Percentiles rank a stretch among this genome's conserved stretches.
Conservation (phyloP, 2,797 vertebrate genomes). For the Microctenopoma lineatum region DNA sequence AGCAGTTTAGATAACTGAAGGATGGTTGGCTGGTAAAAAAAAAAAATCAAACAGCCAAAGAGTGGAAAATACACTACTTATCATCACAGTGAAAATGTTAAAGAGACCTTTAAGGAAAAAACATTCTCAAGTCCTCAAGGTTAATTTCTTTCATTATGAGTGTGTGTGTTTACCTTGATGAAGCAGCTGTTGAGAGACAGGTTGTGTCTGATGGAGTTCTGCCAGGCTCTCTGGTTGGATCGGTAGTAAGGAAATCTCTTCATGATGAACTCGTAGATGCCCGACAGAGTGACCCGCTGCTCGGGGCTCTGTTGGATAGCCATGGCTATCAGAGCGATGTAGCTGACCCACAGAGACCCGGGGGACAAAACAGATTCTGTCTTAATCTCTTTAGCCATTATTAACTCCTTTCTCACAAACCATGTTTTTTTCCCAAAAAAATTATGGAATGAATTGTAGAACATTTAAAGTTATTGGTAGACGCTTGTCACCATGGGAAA, state of each 20-base stretch:
- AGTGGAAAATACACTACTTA: background rate
- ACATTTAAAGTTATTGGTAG: too few relatives aligned
- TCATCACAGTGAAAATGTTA: background rate
- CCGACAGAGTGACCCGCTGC: slow-evolving; percentile 94
- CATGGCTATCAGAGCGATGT: slow-evolving; percentile 98
- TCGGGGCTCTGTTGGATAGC: slow-evolving; percentile 98
- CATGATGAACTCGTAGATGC: slow-evolving; percentile 99
- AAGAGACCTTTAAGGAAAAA: too few relatives aligned
- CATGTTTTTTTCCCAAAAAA: too few relatives aligned
- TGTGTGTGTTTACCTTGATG: slow-evolving; percentile 87
- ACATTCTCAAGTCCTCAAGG: too few relatives aligned
- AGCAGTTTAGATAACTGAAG: too few relatives aligned
- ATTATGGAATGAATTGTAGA: too few relatives aligned
- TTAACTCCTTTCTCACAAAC: background rate
- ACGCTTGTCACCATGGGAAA: too few relatives aligned
- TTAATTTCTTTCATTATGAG: background rate
- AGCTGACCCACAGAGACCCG: slow-evolving; percentile 83
- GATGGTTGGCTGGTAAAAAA: too few relatives aligned
- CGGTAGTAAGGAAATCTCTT: slow-evolving; percentile 97
- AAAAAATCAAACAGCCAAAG: background rate
- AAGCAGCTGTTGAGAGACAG: slow-evolving; percentile 99
- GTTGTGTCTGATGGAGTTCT: slow-evolving; percentile 99
- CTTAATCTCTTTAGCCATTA: background rate
- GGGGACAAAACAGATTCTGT: background rate
- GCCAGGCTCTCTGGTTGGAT: slow-evolving; percentile 98